Evolutionary conservation across 2,113 vertebrate species (phyloP).

Genomic region (Rafetus swinhoei): DNA sequence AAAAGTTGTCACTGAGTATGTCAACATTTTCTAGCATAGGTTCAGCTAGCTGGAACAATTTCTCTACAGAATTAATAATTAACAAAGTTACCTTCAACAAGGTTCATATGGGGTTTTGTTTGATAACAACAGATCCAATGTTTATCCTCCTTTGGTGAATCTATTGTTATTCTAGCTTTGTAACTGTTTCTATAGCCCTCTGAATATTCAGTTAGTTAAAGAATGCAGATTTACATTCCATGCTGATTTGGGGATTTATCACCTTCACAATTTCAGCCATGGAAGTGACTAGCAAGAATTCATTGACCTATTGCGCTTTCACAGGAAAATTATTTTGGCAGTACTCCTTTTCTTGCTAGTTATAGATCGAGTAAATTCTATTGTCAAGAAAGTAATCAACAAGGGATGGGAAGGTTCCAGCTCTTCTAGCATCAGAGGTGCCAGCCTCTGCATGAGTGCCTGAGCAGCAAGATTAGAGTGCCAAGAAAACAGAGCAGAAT

Average conservation of each 20-base stretch:
- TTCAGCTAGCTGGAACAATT: rapidly evolving
- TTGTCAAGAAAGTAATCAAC: not conserved
- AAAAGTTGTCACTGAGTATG: not conserved
- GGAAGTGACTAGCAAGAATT: not conserved
- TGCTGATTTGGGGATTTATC: not conserved
- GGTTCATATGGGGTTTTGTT: not conserved
- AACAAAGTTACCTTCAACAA: not conserved
- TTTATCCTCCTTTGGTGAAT: not conserved
- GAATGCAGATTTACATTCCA: not conserved
- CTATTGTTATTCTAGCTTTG: not conserved
- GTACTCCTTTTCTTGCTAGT: not conserved
- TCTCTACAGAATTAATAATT: not conserved
- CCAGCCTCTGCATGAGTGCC: not conserved
- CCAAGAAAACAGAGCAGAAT: not conserved
- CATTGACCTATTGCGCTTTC: not conserved
- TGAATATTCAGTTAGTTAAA: rapidly evolving
- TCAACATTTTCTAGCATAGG: not conserved
- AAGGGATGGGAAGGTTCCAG: not conserved
- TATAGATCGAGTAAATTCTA: not conserved
- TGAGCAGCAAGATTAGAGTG: not conserved
- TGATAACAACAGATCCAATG: not conserved
- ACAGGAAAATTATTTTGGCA: not conserved
- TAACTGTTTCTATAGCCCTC: not conserved
- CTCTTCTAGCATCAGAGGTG: not conserved
- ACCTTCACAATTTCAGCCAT: not conserved